Base-by-base conservation (phyloP, 1,140 invertebrate genomes). In the Sitophilus oryzae region DNA sequence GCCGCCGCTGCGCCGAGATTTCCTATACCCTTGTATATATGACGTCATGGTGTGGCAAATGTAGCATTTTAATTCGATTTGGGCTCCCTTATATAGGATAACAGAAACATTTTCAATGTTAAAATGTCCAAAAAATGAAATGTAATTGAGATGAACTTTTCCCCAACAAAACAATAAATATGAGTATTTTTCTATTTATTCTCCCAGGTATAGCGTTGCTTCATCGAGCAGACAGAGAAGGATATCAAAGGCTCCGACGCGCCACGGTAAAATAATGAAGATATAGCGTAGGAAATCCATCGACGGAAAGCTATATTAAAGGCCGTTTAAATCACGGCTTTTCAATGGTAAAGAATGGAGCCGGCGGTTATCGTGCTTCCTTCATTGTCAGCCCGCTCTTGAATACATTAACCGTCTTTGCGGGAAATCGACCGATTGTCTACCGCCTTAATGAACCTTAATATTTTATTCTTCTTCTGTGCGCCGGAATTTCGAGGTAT, bases 321-420 rank as follows among this genome's bases (percentile, higher is more conserved):
- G 36, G n/a, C 36, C 14, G 16, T 37, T 37, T 37, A 38, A 38
- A 38, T 38, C 36, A 38, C 36, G 36, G 14, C 36, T 38, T 38
- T 38, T n/a, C 14, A 38, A 38, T 16, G 1, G 14, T 16, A 38
- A 38, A 38, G 36, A 38, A 38, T 16, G 1, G 14, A n/a, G 36
- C 14, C 36, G 14, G 14, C 18, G 36, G 3, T 38, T 38, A 38
- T 38, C 36, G n/a, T 2, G 36, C 36, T 38, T 38, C 36, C 36
- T 38, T 38, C 36, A 38, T 38, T 38, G 36, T 16, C 36, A 16
- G 36, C 36, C 8, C 6, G 36, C 10, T 38, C 14, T 3, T 38
- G 36, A 38, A 38, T 38, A 38, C 11, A 38, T 38, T 38, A 38
- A 38, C 14, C 6, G 11, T 16, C 36, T 38, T 38, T n/a, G 18